Evolutionary conservation across 2,797 vertebrate species (phyloP).

Genomic region (Myotis vivesi): DNA sequence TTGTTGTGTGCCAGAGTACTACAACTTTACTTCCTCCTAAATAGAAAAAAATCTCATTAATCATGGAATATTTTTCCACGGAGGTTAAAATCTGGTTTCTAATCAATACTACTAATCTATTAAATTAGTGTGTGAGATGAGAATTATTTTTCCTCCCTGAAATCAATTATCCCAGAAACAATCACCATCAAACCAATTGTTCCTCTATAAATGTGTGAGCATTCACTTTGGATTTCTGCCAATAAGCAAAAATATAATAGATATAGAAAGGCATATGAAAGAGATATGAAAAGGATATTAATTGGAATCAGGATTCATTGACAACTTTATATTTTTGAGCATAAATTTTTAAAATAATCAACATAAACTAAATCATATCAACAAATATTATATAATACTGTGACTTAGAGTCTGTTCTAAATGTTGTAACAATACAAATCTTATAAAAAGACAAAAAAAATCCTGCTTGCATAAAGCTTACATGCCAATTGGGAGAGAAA

Average conservation of each 20-base stretch:
- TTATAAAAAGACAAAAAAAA: background rate
- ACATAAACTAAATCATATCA: background rate
- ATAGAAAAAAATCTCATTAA: background rate
- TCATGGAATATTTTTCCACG: background rate
- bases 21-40: background rate
- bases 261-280: background rate
- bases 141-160: background rate
- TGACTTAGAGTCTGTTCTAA: background rate
- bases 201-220: background rate
- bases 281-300: background rate
- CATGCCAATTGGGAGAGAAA: background rate
- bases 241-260: background rate
- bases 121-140: background rate
- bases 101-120: background rate
- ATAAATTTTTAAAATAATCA: background rate
- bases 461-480: background rate
- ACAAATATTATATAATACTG: background rate
- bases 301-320: background rate
- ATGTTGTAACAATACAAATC: background rate
- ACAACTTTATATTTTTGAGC: background rate
- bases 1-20: background rate
- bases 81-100: background rate
- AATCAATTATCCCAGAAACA: background rate
- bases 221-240: background rate
- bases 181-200: background rate